Evolutionary conservation across 2,113 vertebrate genomes (phyloP), one percentile per base, ranked within the genome.

Genomic region (Microcebus jonahi): DNA sequence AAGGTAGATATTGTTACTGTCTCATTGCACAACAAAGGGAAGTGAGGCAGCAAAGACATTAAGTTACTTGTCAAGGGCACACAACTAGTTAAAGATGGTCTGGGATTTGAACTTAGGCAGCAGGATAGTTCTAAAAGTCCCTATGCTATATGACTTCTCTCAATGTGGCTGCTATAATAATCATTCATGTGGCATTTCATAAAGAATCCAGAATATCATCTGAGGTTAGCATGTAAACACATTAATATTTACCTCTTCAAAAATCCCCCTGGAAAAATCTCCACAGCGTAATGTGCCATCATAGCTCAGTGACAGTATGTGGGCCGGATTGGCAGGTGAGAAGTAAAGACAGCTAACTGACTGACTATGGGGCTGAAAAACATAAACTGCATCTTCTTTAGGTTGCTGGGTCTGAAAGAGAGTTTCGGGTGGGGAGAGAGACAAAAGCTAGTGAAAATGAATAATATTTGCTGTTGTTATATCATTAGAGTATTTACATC

Each of bases 301-400:
- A 0, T 97, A 97, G 98, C 99, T 99, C n/a, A 99, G 97, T 25
- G 99, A 99, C 93, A 99, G 97, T 89, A 99, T 73, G 14, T 99
- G 99, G 12, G 98, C 97, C 0, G 99, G 98, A 17, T 99, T 98
- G 45, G 90, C 94, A 0, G 97, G 98, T 29, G 99, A 99, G 84
- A 99, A 99, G 10, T 98, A 97, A 98, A 99, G 97, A 97, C 98
- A 99, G 97, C 59, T 90, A 25, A 99, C 98, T 0, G 95, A 12
- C 12, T 95, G 68, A 45, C 82, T 98, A 97, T 99, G 99, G 0
- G 99, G 98, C 6, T 97, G 59, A 90, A 99, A 99, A 50, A 76
- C 23, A 8, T 98, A 98, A 0, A 98, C 84, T 2, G 98, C 99
- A 23, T 98, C 98, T 57, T 99, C 98, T 10, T 98, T 98, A 96